phyloP scores from a whole-genome alignment of 2,797 vertebrate species.

The Premnoplex brunnescens region DNA sequence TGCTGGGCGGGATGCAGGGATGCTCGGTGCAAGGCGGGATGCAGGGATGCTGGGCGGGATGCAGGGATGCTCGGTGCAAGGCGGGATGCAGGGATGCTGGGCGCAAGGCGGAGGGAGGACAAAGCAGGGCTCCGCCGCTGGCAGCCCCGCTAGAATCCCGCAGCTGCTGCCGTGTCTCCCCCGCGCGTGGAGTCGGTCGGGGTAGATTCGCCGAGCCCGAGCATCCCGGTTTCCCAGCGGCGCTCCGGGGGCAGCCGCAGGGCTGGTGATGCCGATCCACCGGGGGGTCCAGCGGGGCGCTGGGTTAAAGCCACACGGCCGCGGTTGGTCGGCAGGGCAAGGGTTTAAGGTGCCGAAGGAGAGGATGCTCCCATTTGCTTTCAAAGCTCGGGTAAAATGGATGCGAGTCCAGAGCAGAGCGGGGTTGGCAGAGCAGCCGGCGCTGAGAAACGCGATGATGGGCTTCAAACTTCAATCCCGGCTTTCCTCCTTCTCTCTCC shows the following conservation, averaged over 20 bases:
- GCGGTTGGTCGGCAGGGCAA: not conserved
- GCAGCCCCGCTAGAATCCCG: rapidly evolving
- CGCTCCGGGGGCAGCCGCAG: not conserved
- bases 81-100: no score
- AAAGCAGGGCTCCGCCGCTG: not conserved
- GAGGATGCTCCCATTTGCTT: not conserved
- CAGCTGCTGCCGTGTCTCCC: rapidly evolving
- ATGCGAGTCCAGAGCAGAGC: not conserved
- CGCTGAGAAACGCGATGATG: rapidly evolving
- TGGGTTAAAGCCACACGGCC: not conserved
- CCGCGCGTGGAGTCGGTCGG: rapidly evolving
- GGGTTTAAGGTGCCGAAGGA: not conserved
- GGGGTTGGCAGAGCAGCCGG: not conserved
- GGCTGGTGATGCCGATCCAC: not conserved
- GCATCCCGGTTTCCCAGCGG: rapidly evolving
- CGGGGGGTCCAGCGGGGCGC: not conserved
- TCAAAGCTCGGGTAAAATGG: not conserved
- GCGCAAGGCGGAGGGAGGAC: rapidly evolving
- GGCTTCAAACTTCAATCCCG: not conserved
- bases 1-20: not conserved
- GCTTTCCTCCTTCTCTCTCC: not conserved
- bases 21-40: not conserved
- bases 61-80: no score
- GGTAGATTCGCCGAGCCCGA: not conserved
- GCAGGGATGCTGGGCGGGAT: no score